phyloP scores from a whole-genome alignment of 2,113 vertebrate genomes.

The Holacanthus passer region DNA sequence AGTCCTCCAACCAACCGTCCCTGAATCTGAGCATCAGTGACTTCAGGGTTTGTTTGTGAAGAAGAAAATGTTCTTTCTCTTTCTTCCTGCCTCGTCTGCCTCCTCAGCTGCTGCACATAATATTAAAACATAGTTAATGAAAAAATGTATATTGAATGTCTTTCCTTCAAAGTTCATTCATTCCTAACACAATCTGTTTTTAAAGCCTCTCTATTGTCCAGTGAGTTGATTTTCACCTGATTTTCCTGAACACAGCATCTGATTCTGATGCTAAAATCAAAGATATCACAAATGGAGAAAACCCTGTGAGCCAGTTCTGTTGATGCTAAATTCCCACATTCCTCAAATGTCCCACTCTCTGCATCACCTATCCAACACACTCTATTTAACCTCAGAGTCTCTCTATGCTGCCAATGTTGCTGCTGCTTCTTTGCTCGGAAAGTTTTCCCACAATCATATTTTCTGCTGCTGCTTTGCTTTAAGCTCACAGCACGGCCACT shows the following conservation, averaged over 20 bases:
- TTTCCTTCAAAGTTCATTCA: background rate
- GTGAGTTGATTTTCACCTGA: background rate
- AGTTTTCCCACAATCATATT: background rate
- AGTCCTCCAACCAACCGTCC: background rate
- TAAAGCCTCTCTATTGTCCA: background rate
- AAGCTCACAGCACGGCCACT: background rate
- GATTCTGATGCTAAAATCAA: background rate
- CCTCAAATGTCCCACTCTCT: no score
- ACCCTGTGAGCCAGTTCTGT: background rate
- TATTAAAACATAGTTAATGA: background rate
- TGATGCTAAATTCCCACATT: background rate
- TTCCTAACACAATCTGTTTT: background rate
- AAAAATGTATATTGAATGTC: background rate
- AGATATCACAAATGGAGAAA: background rate
- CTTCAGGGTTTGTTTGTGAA: slow-evolving; percentile 29
- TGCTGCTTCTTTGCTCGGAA: background rate
- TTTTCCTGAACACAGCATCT: background rate
- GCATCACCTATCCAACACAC: background rate
- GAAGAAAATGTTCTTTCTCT: slow-evolving; percentile 9
- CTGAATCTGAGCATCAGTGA: background rate
- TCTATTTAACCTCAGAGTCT: background rate
- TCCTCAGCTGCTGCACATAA: background rate
- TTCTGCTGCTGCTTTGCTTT: background rate
- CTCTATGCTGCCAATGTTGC: background rate
- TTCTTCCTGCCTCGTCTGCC: background rate